These are phyloP conservation scores for Morbakka virulenta DNA, from an alignment of 30 jellyfish, hydroid and myxozoan genomes.

Conservation along the genomic window DNA sequence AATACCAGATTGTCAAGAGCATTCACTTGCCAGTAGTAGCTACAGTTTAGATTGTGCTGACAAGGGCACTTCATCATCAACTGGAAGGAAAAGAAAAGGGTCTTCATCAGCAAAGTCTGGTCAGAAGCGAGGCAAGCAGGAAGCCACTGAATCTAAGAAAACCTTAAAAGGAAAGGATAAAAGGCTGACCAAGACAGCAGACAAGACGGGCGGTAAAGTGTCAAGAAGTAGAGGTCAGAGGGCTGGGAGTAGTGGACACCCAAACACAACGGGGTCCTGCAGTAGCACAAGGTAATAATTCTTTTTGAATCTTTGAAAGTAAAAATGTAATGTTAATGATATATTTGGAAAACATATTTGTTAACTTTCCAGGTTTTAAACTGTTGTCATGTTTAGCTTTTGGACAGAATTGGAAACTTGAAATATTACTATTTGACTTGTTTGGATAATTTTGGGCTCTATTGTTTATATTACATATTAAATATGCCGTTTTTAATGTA, in stretches of 20 bases:
- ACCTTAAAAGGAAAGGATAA: neutral
- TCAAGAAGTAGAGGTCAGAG: conserved; percentile 93
- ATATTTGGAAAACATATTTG: neutral
- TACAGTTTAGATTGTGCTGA: too few relatives aligned
- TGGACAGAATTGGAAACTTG: too few relatives aligned
- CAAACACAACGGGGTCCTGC: conserved; percentile 97
- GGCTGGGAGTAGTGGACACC: conserved; percentile 80
- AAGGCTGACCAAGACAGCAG: conserved; percentile 32
- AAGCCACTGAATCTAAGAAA: conserved; percentile 1
- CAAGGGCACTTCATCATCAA: neutral
- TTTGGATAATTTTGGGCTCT: too few relatives aligned
- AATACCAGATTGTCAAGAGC: neutral
- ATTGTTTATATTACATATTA: too few relatives aligned
- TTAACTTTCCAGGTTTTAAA: neutral
- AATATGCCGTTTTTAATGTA: too few relatives aligned
- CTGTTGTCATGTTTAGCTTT: neutral
- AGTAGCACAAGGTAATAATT: conserved; percentile 87
- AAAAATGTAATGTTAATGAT: too few relatives aligned
- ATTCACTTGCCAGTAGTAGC: neutral
- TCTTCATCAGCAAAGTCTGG: conserved; percentile 32
- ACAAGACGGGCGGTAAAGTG: conserved; percentile 98
- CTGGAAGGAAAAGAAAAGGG: conserved; percentile 36
- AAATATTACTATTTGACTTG: too few relatives aligned
- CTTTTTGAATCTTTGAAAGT: neutral
- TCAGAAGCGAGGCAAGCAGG: conserved; percentile 47